These are phyloP conservation scores for Cataglyphis cursor DNA, from an alignment of 2,888 invertebrate genomes.

Conservation along the genomic window DNA sequence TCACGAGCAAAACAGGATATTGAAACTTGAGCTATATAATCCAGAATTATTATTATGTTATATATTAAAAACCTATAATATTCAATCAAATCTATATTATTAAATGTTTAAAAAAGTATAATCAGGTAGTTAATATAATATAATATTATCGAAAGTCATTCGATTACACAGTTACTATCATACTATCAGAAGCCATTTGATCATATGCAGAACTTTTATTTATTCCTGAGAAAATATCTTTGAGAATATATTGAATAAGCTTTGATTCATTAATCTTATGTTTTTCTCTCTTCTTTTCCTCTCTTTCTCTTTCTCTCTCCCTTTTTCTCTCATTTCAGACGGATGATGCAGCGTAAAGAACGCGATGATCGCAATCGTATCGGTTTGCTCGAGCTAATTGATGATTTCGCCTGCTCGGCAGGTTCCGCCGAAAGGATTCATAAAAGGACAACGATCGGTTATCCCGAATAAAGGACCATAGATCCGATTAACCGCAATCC, in stretches of 20 bases:
- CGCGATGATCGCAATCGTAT: slow-evolving; percentile 40
- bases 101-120: not conserved
- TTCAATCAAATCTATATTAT: not conserved
- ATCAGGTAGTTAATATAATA: not conserved
- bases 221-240: not conserved
- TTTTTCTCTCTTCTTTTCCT: not conserved
- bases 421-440: slow-evolving; percentile 6
- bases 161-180: not conserved
- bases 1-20: not conserved
- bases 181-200: not conserved
- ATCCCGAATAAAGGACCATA: slow-evolving; percentile 45
- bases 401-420: not conserved
- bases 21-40: not conserved
- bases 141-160: too few species aligned
- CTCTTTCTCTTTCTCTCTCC: not conserved
- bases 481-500: slow-evolving; percentile 43
- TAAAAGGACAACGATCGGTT: slow-evolving; percentile 42
- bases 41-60: not conserved
- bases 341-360: slow-evolving; percentile 40
- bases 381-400: slow-evolving; percentile 19
- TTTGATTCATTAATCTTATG: not conserved
- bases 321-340: not conserved
- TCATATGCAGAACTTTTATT: not conserved
- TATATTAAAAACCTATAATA: not conserved
- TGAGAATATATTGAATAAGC: not conserved